Evolutionary conservation across 2,113 vertebrate genomes (phyloP), one percentile per base, ranked within the genome.

Genomic region (Callopanchax toddi): DNA sequence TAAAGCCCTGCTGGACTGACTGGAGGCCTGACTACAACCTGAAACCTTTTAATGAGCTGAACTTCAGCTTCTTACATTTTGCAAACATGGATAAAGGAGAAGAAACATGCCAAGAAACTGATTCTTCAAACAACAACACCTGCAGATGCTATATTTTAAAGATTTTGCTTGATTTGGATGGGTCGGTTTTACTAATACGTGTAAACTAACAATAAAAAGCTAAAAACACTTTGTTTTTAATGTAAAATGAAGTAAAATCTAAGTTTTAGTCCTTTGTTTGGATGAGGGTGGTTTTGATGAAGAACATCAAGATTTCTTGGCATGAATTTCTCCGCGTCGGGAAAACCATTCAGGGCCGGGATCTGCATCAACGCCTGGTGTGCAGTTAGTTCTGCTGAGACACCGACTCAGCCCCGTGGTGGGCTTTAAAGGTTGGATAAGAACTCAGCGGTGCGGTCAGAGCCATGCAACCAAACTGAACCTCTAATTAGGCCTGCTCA

Each of bases 401-500:
- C 67, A 68, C 68, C 40, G 43, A 74, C 51, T 69, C 60, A 56
- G 60, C 69, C 62, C 83, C 75, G 72, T 72, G 70, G 69, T 81
- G 70, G 43, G 61, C 67, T 83, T 73, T 79, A 66, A 32, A 79
- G 74, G 71, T 60, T 73, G 68, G 64, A 68, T 81, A 17, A 74
- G 82, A 78, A 70, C 56, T 63, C 76, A 43, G 67, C 10, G 50
- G 62, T 63, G 62, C 78, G 78, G 74, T 67, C 84, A 81, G 64
- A 60, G 56, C 74, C 61, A 60, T 63, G 67, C 64, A 86, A 74
- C 78, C 76, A 80, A 81, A 83, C 56, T 67, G 74, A 76, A 43
- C 79, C 73, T 77, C 81, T 87, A 87, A 88, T 88, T 88, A 87
- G 73, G 73, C 55, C 56, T 11, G 49, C 74, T 71, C 76, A 50